Conservation (phyloP, 2,113 vertebrate species). For the Archocentrus centrarchus region DNA sequence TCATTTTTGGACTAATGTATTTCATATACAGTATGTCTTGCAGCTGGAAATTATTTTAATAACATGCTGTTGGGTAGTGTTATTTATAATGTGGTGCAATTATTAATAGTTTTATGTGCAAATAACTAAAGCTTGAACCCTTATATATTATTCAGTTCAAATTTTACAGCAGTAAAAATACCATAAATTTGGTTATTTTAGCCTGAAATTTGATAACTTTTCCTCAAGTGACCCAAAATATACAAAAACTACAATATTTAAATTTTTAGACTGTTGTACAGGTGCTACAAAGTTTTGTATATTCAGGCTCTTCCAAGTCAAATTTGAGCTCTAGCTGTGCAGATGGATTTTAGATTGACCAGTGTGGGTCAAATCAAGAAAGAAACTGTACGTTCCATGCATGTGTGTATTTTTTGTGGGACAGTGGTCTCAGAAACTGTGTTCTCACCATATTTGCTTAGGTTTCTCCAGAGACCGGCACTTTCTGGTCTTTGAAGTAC, state of each 20-base stretch:
- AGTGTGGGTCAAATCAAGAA: neutral
- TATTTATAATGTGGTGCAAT: too few relatives aligned
- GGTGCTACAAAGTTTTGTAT: neutral
- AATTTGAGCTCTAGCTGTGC: neutral
- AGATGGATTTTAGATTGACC: neutral
- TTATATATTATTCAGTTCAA: neutral
- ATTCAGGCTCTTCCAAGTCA: neutral
- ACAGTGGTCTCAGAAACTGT: too few relatives aligned
- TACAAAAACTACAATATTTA: neutral
- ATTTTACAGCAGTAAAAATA: neutral
- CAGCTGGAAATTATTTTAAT: neutral
- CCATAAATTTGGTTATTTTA: too few relatives aligned
- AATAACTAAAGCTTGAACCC: neutral
- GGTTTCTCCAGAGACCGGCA: too few relatives aligned
- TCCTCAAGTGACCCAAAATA: neutral
- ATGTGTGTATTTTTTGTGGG: too few relatives aligned
- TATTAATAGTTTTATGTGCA: neutral
- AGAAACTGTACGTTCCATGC: neutral
- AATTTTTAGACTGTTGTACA: neutral
- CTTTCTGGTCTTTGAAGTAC: too few relatives aligned
- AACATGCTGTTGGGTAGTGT: neutral
- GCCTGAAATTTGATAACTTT: too few relatives aligned
- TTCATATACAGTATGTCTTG: neutral
- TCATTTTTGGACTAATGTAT: neutral
- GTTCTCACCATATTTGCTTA: too few relatives aligned